These are phyloP conservation scores for Sebastes nivosus DNA, from an alignment of 2,797 vertebrate genomes.

Conservation along the genomic window DNA sequence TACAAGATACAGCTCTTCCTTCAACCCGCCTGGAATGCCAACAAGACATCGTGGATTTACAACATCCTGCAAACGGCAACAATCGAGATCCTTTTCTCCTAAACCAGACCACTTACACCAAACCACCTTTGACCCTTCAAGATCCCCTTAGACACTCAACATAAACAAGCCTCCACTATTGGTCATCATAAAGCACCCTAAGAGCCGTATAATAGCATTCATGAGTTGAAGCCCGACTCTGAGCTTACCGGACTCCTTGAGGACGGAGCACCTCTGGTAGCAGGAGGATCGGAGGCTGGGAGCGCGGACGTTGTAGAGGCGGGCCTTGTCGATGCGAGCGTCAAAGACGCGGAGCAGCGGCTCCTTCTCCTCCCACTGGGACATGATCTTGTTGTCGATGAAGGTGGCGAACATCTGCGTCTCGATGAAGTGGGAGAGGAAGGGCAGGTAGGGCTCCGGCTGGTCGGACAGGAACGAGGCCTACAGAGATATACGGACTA, in stretches of 20 bases:
- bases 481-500: constrained; percentile 60
- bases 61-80: no score
- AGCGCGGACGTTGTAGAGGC: constrained; percentile 89
- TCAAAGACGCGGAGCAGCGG: constrained; percentile 91
- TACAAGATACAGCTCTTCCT: no score
- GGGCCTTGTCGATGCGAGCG: constrained; percentile 89
- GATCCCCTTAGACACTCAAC: no score
- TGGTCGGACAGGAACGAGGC: constrained; percentile 96
- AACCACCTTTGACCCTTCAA: no score
- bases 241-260: constrained; percentile 90
- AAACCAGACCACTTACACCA: no score
- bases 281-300: constrained; percentile 89
- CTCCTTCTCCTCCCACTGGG: constrained; percentile 95
- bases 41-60: no score
- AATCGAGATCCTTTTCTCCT: no score
- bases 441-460: constrained; percentile 93
- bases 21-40: no score
- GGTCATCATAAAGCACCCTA: no score
- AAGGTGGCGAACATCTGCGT: constrained; percentile 98
- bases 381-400: constrained; percentile 97
- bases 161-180: no score
- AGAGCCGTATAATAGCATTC: no score
- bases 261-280: constrained; percentile 90
- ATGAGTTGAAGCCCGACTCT: background rate
- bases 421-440: constrained; percentile 96